Conservation (phyloP, 2,113 vertebrate genomes). For the Synodontis membranacea region DNA sequence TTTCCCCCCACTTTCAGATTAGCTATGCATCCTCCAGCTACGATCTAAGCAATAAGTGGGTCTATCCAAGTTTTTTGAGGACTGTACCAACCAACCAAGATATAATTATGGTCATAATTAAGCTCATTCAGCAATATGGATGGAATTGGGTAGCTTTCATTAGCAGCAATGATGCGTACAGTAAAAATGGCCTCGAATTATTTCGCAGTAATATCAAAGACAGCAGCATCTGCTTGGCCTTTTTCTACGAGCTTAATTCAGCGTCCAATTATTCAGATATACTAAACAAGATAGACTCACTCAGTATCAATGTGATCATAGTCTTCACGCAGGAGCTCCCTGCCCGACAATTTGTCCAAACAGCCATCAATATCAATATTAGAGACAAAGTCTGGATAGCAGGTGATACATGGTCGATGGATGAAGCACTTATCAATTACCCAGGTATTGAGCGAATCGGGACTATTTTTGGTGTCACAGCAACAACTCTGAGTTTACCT, state of each 20-base stretch:
- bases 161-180: conserved; percentile 64
- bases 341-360: conserved; percentile 61
- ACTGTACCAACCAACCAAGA: conserved; percentile 74
- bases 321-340: conserved; percentile 51
- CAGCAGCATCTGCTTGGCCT: conserved; percentile 71
- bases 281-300: conserved; percentile 58
- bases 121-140: conserved; percentile 68
- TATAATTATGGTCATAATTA: conserved; percentile 69
- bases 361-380: conserved; percentile 69
- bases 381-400: conserved; percentile 80
- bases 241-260: conserved; percentile 52
- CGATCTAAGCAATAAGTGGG: conserved; percentile 66
- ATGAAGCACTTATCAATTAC: conserved; percentile 54
- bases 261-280: conserved; percentile 45
- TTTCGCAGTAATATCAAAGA: conserved; percentile 61
- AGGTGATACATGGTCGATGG: conserved; percentile 74
- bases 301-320: conserved; percentile 59
- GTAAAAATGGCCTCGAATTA: conserved; percentile 56
- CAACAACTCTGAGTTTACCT: conserved; percentile 55
- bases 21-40: conserved; percentile 74
- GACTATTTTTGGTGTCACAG: conserved; percentile 72
- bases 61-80: conserved; percentile 78
- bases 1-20: conserved; percentile 65
- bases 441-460: conserved; percentile 70
- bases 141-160: conserved; percentile 83